These are phyloP conservation scores for Tiliacea citrago DNA, from an alignment of 2,888 invertebrate genomes.

Conservation along the genomic window DNA sequence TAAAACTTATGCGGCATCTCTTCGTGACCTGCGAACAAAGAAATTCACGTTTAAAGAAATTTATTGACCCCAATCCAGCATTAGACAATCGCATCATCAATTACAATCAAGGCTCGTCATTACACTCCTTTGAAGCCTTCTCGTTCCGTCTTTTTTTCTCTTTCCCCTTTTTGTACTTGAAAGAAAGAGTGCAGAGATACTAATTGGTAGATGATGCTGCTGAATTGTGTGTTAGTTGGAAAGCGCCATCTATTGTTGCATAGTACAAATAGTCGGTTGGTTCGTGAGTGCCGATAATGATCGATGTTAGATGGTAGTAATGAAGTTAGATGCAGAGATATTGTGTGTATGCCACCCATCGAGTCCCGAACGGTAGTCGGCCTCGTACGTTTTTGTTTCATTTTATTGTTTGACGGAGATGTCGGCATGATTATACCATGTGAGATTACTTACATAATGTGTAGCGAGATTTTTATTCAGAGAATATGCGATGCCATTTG, in stretches of 20 bases:
- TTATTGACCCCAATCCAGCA: constrained; percentile 84
- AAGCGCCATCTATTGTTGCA: constrained; percentile 90
- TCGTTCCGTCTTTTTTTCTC: constrained; percentile 70
- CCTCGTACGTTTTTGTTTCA: constrained; percentile 74
- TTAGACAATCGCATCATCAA: constrained; percentile 89
- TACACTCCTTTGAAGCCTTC: constrained; percentile 77
- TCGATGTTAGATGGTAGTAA: constrained; percentile 84
- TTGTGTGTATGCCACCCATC: constrained; percentile 82
- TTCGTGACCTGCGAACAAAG: constrained; percentile 80
- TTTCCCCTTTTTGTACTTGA: constrained; percentile 37
- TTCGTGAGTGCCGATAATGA: constrained; percentile 87
- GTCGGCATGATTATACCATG: constrained; percentile 75
- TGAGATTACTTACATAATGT: constrained; percentile 56
- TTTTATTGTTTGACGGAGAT: constrained; percentile 78
- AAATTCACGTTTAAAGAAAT: constrained; percentile 83
- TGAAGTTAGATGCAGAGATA: constrained; percentile 86
- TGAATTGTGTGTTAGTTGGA: constrained; percentile 84
- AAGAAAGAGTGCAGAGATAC: constrained; percentile 73
- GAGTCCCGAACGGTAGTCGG: constrained; percentile 86
- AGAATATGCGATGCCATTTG: constrained; percentile 58
- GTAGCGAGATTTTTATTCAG: constrained; percentile 43
- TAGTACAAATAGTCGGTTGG: constrained; percentile 86
- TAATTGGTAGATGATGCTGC: constrained; percentile 89
- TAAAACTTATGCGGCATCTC: constrained; percentile 60
- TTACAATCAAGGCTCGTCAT: constrained; percentile 87